Percentiles rank a stretch among this genome's conserved stretches.
Evolutionary conservation across 2,113 vertebrate species (phyloP).

Genomic region (Oostethus manadensis): DNA sequence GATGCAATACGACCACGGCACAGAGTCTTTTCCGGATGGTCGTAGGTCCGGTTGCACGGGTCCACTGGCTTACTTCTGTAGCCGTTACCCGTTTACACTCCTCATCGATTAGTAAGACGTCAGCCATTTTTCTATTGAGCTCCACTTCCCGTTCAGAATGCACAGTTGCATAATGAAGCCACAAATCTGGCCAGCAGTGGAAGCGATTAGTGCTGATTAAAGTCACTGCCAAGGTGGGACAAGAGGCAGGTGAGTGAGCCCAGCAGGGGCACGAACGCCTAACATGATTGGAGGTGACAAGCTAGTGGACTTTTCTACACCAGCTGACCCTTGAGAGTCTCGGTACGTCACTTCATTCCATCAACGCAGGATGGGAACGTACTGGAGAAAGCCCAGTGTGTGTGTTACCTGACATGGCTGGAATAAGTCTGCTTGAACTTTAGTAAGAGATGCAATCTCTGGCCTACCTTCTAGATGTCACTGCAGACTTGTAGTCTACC

Average conservation of each 20-base stretch:
- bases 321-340: slow-evolving; percentile 19
- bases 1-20: too few species aligned
- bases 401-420: slow-evolving; percentile 29
- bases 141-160: not conserved
- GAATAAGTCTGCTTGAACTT: slow-evolving; percentile 33
- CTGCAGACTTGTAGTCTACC: slow-evolving; percentile 5
- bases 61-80: not conserved
- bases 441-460: slow-evolving; percentile 26
- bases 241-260: slow-evolving; percentile 45
- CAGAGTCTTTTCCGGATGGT: too few species aligned
- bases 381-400: too few species aligned
- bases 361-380: slow-evolving; percentile 18
- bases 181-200: slow-evolving; percentile 22
- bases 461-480: slow-evolving; percentile 20
- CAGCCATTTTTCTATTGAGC: not conserved
- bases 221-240: slow-evolving; percentile 37
- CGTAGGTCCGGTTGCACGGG: not conserved
- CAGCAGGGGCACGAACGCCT: slow-evolving; percentile 31
- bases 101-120: not conserved
- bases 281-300: slow-evolving; percentile 40
- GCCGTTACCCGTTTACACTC: not conserved
- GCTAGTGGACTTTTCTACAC: slow-evolving; percentile 37
- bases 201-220: slow-evolving; percentile 45
- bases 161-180: slow-evolving; percentile 28
- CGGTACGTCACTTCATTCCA: not conserved